Evolutionary conservation across 2,113 vertebrate genomes (phyloP), one percentile per base, ranked within the genome.

Genomic region (Amblyornis subalaris): DNA sequence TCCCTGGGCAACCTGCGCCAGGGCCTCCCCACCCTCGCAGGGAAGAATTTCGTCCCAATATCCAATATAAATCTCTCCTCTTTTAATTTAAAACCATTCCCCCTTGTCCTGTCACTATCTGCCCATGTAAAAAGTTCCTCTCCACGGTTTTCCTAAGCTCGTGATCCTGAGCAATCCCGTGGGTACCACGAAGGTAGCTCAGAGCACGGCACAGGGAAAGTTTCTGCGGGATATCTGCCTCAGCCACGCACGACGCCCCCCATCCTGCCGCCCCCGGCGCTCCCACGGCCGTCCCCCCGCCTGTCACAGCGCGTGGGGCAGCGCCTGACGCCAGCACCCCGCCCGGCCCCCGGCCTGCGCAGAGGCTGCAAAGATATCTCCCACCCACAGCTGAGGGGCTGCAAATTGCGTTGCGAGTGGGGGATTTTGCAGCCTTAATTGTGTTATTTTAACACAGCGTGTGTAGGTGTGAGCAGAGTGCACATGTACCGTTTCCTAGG

Each of bases 371-470:
- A 89, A 94, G 92, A 94, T 91, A 93, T 90, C 95, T 94, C 92
- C 78, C 95, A 73, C 92, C 94, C 60, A 91, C 95, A 12, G 90
- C 44, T 50, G 71, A 96, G 95, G 95, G 96, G 96, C 95, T 96
- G 96, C 92, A 91, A 90, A 95, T 87, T 94, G 91, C 95, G 5
- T 87, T 66, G 65, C 0, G 66, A 91, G 95, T 96, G 95, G 96
- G 96, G 95, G 96, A 88, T 94, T 79, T 93, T 95, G 95, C 96
- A 95, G 96, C 90, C 94, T 92, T 91, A 92, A 96, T 93, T 91
- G 92, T 94, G 94, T 94, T 95, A 95, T 96, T 96, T 95, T 94
- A 91, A 93, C 92, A 90, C 33, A 55, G 94, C 7, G 70, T 93
- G 96, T 96, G 96, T 96, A 95, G 96, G 96, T 94, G 95, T 95